Percentiles rank a stretch among this genome's conserved stretches.
phyloP scores from a whole-genome alignment of 2,113 vertebrate genomes.

The Thymallus thymallus region DNA sequence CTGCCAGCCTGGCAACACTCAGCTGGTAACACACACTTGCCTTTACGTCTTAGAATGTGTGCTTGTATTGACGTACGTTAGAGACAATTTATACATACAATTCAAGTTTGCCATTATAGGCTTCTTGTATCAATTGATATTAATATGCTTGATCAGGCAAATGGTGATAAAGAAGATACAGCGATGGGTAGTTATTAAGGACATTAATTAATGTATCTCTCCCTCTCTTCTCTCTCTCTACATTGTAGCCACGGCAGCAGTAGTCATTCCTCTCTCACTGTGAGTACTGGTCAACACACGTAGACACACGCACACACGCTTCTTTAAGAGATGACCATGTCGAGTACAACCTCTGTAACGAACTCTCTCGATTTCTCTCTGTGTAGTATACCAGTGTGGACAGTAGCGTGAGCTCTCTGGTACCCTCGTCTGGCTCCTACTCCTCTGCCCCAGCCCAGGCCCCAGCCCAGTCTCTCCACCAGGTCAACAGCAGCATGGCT shows the following conservation, averaged over 20 bases:
- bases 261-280: conserved; percentile 82
- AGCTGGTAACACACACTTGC: conserved; percentile 79
- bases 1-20: conserved; percentile 79
- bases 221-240: conserved; percentile 28
- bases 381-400: conserved; percentile 85
- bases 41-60: not conserved
- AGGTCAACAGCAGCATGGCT: conserved; percentile 63
- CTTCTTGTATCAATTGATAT: too few relatives aligned
- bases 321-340: not conserved
- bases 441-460: conserved; percentile 72
- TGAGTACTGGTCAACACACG: conserved; percentile 67
- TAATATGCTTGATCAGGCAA: too few relatives aligned
- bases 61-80: too few relatives aligned
- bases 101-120: too few relatives aligned
- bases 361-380: conserved; percentile 11
- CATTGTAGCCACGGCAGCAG: conserved; percentile 78
- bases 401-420: conserved; percentile 74
- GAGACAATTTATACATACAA: too few relatives aligned
- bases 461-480: conserved; percentile 65
- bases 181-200: not conserved
- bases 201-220: not conserved
- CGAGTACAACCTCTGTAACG: not conserved
- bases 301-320: not conserved
- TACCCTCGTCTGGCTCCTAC: conserved; percentile 78
- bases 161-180: not conserved